Base-by-base conservation (phyloP, 2,797 vertebrate genomes). In the Erethizon dorsatum region DNA sequence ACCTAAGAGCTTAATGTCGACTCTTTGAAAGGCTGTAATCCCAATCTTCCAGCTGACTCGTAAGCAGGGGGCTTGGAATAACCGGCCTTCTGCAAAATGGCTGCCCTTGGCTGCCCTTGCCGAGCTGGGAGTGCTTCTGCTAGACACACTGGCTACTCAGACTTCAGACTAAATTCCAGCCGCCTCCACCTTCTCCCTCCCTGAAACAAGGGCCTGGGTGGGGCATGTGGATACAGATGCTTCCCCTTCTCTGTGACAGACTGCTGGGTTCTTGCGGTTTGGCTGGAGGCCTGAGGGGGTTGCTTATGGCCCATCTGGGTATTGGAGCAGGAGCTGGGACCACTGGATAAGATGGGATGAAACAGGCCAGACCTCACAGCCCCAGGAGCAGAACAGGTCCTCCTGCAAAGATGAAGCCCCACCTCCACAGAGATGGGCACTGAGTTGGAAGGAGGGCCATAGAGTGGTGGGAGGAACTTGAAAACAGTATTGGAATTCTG, bases 101-200 rank as follows among this genome's bases (percentile, higher is more conserved):
- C 61, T 63, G 57, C 45, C 73, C 47, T 83, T 77, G 73, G 79
- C 59, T 79, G 37, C 37, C 37, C 37, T 41, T 41, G 61, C 24
- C 28, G 26, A 41, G 26, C 11, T 67, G 73, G 94, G 65, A 79
- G 77, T 3, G 10, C n/a, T 2, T 20, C 57, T 83, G 52, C 11
- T 37, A 91, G 87, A 61, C 75, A 94, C 56, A 52, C 24, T n/a
- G 69, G 75, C 26, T 87, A 93, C 47, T 87, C 78, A 93, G 73
- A 86, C 50, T 96, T 97, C 71, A 84, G 73, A 63, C 17, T 45
- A 3, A 92, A 92, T 91, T 96, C 89, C 90, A 96, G 89, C 83
- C n/a, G 57, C 80, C 73, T 94, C 79, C 93, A 88, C 24, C 65
- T 69, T 59, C 80, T 75, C 33, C 9, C 33, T 82, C 54, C 17